Percentiles rank a stretch among this genome's conserved stretches.
Conservation (phyloP, 2,888 invertebrate species). For the Megaustenia siamemsis region DNA sequence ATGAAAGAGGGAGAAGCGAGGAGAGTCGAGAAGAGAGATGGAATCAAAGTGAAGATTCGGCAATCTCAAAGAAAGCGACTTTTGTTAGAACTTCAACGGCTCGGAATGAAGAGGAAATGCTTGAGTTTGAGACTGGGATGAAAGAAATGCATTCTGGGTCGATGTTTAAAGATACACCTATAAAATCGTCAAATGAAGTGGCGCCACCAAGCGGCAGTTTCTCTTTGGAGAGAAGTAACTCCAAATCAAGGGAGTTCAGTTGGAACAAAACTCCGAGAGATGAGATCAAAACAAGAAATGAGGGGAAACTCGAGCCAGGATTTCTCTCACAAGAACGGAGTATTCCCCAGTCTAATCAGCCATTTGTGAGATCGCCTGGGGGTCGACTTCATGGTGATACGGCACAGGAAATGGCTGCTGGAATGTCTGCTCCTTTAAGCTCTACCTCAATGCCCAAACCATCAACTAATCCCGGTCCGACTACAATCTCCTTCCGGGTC, state of each 20-base stretch:
- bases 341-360: too few species aligned
- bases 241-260: background rate
- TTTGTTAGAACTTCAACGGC: slow-evolving; percentile 25
- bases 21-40: background rate
- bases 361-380: too few species aligned
- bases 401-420: too few species aligned
- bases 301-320: too few species aligned
- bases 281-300: too few species aligned
- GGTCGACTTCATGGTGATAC: too few species aligned
- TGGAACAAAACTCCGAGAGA: too few species aligned
- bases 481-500: background rate
- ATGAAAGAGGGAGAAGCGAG: background rate
- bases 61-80: background rate
- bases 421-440: too few species aligned
- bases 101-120: background rate
- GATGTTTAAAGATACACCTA: background rate
- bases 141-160: background rate
- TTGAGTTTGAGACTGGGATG: background rate
- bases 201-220: too few species aligned
- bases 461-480: background rate
- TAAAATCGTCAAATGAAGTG: background rate
- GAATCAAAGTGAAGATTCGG: background rate
- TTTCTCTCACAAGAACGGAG: too few species aligned
- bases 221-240: background rate
- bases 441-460: background rate